phyloP scores from a whole-genome alignment of 2,113 vertebrate species.

The Piaya cayana region DNA sequence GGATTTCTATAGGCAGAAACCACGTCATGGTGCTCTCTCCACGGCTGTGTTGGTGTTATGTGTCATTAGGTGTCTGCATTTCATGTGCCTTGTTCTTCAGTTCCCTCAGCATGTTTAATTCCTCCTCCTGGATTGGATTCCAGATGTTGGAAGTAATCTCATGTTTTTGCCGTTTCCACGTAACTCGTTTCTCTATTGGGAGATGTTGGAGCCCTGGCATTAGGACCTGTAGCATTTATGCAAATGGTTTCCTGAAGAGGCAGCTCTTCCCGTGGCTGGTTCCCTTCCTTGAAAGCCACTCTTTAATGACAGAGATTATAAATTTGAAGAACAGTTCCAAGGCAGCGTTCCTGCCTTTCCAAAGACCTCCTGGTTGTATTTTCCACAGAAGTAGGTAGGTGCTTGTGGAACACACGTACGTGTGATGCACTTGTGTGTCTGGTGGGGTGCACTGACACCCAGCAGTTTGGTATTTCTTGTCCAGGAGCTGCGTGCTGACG shows the following conservation, averaged over 20 bases:
- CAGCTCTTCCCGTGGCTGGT: neutral
- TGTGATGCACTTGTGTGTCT: neutral
- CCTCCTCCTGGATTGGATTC: neutral
- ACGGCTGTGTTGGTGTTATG: fast-evolving
- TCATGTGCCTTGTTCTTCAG: fast-evolving
- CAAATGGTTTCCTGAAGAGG: neutral
- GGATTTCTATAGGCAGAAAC: neutral
- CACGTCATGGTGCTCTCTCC: fast-evolving
- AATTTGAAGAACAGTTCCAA: neutral
- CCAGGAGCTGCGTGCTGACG: fast-evolving
- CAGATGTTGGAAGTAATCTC: fast-evolving
- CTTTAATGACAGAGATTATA: fast-evolving
- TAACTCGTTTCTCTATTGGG: neutral
- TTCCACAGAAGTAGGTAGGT: fast-evolving
- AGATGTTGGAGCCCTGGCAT: neutral
- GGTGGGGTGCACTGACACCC: neutral
- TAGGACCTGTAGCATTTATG: neutral
- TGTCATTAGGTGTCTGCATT: fast-evolving
- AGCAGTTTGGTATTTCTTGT: neutral
- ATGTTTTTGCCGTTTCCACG: too few species aligned
- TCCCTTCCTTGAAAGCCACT: neutral
- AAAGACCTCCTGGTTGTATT: neutral
- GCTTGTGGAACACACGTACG: neutral
- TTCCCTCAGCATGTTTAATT: neutral
- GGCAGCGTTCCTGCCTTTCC: neutral